A percentile compares a stretch with the other conserved stretches of the same genome.
These are phyloP conservation scores for Machaerirhynchus nigripectus DNA, from an alignment of 2,113 vertebrate species.

Conservation along the genomic window DNA sequence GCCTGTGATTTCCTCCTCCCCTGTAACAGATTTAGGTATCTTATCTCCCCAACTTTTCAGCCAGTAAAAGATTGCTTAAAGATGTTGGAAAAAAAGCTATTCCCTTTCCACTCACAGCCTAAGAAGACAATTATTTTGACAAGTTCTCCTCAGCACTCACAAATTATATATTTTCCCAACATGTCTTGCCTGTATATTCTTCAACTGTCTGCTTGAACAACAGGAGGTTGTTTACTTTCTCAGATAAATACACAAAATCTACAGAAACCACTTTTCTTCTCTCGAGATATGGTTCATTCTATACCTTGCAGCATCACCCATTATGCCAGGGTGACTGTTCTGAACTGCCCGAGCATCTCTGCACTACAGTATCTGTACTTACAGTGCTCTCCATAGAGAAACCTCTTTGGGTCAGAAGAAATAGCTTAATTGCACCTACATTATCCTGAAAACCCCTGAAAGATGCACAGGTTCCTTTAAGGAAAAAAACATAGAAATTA, in stretches of 20 bases:
- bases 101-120: background rate
- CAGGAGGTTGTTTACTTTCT: background rate
- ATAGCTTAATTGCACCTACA: background rate
- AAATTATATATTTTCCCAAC: background rate
- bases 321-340: background rate
- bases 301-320: background rate
- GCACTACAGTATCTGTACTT: background rate
- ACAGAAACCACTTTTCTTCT: background rate
- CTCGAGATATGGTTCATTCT: background rate
- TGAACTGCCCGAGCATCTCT: background rate
- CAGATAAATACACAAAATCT: background rate
- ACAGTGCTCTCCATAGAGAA: background rate
- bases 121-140: background rate
- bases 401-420: background rate
- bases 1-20: background rate
- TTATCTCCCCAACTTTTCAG: background rate
- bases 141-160: background rate
- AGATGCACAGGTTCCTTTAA: background rate
- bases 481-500: background rate
- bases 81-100: background rate
- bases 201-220: background rate
- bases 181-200: background rate
- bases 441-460: background rate
- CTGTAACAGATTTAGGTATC: background rate
- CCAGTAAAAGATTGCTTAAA: background rate